Conservation (phyloP, 92 coral and sea anemone species). For the Metridium senile region DNA sequence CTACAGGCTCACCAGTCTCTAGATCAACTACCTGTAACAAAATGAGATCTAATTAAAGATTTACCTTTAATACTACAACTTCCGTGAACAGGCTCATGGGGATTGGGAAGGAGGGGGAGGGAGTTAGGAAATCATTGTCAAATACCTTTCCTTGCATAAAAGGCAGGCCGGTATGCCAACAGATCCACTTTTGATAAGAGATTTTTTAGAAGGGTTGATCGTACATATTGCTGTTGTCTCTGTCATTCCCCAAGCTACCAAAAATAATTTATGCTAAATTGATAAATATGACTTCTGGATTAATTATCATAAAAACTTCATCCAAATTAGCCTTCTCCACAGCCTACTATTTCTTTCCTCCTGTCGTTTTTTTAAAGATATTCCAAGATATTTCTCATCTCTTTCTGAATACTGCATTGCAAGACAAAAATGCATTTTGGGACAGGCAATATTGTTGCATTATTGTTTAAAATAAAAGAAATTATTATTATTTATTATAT, state of each 20-base stretch:
- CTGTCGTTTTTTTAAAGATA: no score
- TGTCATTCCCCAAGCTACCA: conserved; percentile 67
- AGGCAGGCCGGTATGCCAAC: conserved; percentile 57
- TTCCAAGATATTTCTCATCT: background rate
- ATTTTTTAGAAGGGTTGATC: conserved; percentile 20
- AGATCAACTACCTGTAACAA: conserved; percentile 52
- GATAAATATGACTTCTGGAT: background rate
- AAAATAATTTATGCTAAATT: background rate
- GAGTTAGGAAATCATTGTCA: no score
- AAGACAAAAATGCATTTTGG: no score
- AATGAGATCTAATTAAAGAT: background rate
- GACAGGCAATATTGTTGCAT: no score
- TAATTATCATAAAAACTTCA: background rate
- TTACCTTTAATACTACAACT: no score
- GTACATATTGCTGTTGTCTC: conserved; percentile 54
- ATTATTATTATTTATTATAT: no score
- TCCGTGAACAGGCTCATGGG: no score
- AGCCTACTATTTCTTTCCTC: no score
- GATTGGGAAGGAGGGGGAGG: no score
- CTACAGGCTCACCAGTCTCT: conserved; percentile 53
- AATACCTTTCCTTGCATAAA: conserved; percentile 60
- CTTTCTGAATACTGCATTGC: no score
- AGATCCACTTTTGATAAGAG: conserved; percentile 53
- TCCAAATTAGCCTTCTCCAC: background rate
- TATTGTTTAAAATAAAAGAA: no score